A percentile compares a stretch with the other conserved stretches of the same genome.
Conservation (phyloP, 2,888 invertebrate genomes). For the Leptinotarsa haldemani region DNA sequence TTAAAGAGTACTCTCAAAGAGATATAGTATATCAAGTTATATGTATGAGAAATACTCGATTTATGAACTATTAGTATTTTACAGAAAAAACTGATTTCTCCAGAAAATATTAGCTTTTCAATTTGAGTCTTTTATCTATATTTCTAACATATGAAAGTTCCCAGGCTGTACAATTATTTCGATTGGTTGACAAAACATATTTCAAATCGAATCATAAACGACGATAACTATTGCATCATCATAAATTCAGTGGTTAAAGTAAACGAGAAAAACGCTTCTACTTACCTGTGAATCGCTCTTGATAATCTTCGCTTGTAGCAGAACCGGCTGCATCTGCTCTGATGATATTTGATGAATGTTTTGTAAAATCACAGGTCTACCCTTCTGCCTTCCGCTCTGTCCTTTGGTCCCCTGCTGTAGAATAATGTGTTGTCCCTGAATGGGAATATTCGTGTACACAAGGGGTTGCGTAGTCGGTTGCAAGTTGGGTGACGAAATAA, state of each 20-base stretch:
- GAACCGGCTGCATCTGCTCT: constrained; percentile 68
- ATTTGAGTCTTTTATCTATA: no score
- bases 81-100: no score
- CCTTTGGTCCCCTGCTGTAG: constrained; percentile 42
- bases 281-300: constrained; percentile 56
- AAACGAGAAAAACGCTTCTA: background rate
- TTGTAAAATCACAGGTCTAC: constrained; percentile 60
- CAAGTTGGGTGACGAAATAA: constrained; percentile 54
- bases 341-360: constrained; percentile 60
- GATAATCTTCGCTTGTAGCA: constrained; percentile 75
- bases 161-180: no score
- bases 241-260: background rate
- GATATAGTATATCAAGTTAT: no score
- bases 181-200: no score
- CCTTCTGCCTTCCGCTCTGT: constrained; percentile 45
- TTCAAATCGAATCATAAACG: no score
- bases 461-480: constrained; percentile 56
- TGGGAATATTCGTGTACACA: constrained; percentile 59
- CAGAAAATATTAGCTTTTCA: no score
- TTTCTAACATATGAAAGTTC: no score
- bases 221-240: background rate
- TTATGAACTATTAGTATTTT: no score
- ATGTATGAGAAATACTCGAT: no score
- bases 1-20: no score
- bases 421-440: constrained; percentile 54